Base-by-base conservation (phyloP, 1,140 invertebrate species). In the Magallana ariakensis region DNA sequence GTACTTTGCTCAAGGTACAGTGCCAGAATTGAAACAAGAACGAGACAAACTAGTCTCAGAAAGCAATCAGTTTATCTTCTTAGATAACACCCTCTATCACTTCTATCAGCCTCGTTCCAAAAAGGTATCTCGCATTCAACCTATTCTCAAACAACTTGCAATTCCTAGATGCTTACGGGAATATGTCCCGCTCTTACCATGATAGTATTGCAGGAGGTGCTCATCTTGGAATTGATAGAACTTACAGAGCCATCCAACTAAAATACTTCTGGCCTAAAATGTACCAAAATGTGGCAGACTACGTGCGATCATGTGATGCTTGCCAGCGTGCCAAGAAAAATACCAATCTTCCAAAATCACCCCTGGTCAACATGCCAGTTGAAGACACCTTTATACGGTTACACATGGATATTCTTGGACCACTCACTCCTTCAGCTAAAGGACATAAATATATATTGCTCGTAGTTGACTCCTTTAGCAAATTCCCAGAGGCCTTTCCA, bases 231-330 rank as follows among this genome's bases (percentile, higher is more conserved):
- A 16, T 90, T 58, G 88, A 89, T 56, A 87, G 84, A 62, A 90
- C 86, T 0, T 86, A 80, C 46, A 10, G 58, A 10, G 53, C 86
- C 19, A 83, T 91, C 13, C 56, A 83, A 62, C 66, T 84, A 15
- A 91, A 90, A 26, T 92, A 90, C 66, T 92, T 70, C 26, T 92
- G 86, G 85, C 88, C 88, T 10, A 82, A 70, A 56, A 91, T 92
- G 91, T 88, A 86, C 60, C 80, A 88, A 26, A 62, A 87, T 13
- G 83, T 89, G 19, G 60, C 80, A 55, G 81, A 90, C 22, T 91
- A 91, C 75, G 62, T 91, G 8, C 84, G 57, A 7, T 80, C 88
- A 6, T 92, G 91, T 89, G 89, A 89, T 16, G 46, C 33, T 1
- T 33, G 33, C 33, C 33, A 33, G 33, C 53, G 70, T 58, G 16